Evolutionary conservation across 2,888 invertebrate genomes (phyloP).

Genomic region (Leptogaster cylindrica): DNA sequence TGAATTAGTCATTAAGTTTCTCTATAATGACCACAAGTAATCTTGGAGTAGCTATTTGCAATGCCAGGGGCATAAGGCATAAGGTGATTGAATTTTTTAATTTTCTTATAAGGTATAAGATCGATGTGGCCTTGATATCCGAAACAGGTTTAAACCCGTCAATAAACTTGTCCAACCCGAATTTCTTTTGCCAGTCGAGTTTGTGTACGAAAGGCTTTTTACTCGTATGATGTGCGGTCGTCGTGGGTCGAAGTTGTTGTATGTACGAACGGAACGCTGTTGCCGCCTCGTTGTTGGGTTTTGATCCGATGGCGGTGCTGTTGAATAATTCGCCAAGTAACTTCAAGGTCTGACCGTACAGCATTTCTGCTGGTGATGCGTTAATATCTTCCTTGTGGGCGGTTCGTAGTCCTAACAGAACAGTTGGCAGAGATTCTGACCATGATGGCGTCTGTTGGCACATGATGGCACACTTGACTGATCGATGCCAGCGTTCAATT

Average conservation of each 20-base stretch:
- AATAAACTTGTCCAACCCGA: too few relatives aligned
- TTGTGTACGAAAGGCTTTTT: conserved; percentile 2
- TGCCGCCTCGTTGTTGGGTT: background rate
- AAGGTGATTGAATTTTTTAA: too few relatives aligned
- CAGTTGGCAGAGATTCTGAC: conserved; percentile 37
- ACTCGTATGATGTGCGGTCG: conserved; percentile 6
- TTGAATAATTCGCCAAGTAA: conserved; percentile 38
- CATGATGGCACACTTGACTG: conserved; percentile 41
- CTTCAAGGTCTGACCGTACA: conserved; percentile 42
- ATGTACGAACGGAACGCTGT: background rate
- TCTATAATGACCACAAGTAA: too few relatives aligned
- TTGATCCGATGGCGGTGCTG: background rate
- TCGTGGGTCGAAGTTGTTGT: conserved; percentile 12
- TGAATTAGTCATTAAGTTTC: too few relatives aligned
- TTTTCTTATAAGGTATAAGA: too few relatives aligned
- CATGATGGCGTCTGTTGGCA: conserved; percentile 13
- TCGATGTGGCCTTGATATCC: too few relatives aligned
- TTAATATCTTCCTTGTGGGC: conserved; percentile 42
- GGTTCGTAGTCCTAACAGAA: conserved; percentile 41
- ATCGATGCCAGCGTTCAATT: conserved; percentile 43
- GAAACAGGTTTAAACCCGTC: too few relatives aligned
- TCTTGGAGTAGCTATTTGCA: too few relatives aligned
- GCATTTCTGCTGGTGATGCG: conserved; percentile 43
- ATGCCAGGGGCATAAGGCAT: too few relatives aligned
- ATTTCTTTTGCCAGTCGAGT: too few relatives aligned